Conservation (phyloP, 2,113 vertebrate species). For the Limanda limanda region DNA sequence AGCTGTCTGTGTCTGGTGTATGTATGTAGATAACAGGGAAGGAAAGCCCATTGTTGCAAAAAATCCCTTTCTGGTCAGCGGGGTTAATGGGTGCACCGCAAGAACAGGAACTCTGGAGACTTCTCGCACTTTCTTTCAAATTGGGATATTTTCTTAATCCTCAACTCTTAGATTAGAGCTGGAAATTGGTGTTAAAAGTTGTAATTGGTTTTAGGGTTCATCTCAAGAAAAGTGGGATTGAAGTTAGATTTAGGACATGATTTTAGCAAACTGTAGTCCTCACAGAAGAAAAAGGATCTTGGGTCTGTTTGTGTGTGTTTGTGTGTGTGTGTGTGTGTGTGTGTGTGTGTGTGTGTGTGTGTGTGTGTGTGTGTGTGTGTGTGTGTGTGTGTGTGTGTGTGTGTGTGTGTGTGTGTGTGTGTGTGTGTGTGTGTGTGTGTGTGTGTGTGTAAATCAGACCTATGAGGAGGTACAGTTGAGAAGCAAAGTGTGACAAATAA, state of each 20-base stretch:
- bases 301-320: no score
- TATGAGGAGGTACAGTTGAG: no score
- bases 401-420: no score
- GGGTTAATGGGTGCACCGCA: conserved; percentile 41
- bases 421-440: no score
- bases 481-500: no score
- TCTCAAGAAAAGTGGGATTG: neutral
- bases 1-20: conserved; percentile 34
- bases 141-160: conserved; percentile 1
- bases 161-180: neutral
- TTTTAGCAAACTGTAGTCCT: neutral
- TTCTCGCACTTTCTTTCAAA: neutral
- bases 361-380: no score
- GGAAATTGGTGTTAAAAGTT: neutral
- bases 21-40: conserved; percentile 62
- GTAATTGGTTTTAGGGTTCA: conserved; percentile 11
- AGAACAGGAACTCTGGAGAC: conserved; percentile 1
- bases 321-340: no score
- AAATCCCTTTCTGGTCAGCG: conserved; percentile 20
- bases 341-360: no score
- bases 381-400: no score
- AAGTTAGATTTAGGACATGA: neutral
- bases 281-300: neutral
- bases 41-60: conserved; percentile 49
- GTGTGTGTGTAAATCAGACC: no score